These are phyloP conservation scores for Montipora capitata DNA, from an alignment of 92 coral and sea anemone species.

Conservation along the genomic window DNA sequence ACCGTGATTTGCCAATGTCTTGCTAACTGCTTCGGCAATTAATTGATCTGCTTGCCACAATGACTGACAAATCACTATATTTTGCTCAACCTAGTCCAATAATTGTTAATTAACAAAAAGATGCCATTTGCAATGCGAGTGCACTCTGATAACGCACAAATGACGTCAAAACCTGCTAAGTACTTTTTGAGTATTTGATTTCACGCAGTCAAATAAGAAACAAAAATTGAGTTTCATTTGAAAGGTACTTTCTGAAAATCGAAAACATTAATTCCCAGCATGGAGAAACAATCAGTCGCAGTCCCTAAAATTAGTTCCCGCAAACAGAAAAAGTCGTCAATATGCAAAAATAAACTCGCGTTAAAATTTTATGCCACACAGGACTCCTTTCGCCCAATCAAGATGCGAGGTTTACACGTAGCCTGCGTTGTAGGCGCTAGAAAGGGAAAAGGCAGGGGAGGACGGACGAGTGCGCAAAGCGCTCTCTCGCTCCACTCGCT, in stretches of 20 bases:
- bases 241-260: too few relatives aligned
- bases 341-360: neutral
- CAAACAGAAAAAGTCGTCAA: neutral
- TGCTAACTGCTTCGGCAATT: too few relatives aligned
- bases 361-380: conserved; percentile 1
- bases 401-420: conserved; percentile 9
- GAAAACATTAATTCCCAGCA: conserved; percentile 8
- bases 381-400: conserved; percentile 6
- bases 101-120: too few relatives aligned
- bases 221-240: too few relatives aligned
- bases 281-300: conserved; percentile 1
- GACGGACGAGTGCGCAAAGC: conserved; percentile 6
- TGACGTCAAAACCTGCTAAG: too few relatives aligned
- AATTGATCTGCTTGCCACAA: too few relatives aligned
- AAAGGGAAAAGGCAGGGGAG: conserved; percentile 6
- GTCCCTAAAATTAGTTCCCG: conserved; percentile 1
- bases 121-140: too few relatives aligned
- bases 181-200: conserved; percentile 1
- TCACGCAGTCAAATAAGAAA: neutral
- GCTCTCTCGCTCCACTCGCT: neutral
- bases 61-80: too few relatives aligned
- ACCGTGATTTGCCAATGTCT: too few relatives aligned
- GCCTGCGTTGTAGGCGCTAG: conserved; percentile 6
- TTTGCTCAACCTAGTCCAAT: too few relatives aligned
- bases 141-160: too few relatives aligned